Evolutionary conservation across 2,797 vertebrate genomes (phyloP).

Genomic region (Typhlichthys eigenmanni): DNA sequence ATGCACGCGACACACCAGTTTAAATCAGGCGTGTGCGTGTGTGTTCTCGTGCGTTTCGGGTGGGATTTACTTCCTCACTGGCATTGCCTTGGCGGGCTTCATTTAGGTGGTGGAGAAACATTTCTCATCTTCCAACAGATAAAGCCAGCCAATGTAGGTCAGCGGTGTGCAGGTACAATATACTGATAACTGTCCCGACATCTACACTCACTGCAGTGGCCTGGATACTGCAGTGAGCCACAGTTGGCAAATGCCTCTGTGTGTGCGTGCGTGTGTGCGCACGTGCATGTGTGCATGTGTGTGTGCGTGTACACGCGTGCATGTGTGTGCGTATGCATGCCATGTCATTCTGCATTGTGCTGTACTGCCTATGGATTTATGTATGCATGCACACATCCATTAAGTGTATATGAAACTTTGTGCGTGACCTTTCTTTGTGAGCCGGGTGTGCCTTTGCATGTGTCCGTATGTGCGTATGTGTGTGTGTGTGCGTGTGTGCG

Average conservation of each 20-base stretch:
- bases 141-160: conserved; percentile 40
- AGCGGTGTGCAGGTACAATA: conserved; percentile 24
- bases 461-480: conserved; percentile 1
- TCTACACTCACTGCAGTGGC: conserved; percentile 38
- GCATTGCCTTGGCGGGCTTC: neutral
- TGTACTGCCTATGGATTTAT: neutral
- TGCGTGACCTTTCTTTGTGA: conserved; percentile 7
- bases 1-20: neutral
- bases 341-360: neutral
- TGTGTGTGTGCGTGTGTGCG: conserved; percentile 7
- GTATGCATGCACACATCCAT: neutral
- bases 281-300: neutral
- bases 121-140: conserved; percentile 12
- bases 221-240: conserved; percentile 27
- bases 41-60: conserved; percentile 7
- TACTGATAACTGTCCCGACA: neutral
- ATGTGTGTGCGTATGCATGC: neutral
- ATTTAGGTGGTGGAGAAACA: conserved; percentile 21
- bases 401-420: conserved; percentile 1
- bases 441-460: neutral
- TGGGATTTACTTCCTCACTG: neutral
- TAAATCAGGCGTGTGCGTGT: neutral
- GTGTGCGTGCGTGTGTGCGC: conserved; percentile 2
- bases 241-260: neutral
- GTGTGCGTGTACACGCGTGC: neutral